phyloP scores from a whole-genome alignment of 1,140 invertebrate genomes.

The Mesaphorura yosii region DNA sequence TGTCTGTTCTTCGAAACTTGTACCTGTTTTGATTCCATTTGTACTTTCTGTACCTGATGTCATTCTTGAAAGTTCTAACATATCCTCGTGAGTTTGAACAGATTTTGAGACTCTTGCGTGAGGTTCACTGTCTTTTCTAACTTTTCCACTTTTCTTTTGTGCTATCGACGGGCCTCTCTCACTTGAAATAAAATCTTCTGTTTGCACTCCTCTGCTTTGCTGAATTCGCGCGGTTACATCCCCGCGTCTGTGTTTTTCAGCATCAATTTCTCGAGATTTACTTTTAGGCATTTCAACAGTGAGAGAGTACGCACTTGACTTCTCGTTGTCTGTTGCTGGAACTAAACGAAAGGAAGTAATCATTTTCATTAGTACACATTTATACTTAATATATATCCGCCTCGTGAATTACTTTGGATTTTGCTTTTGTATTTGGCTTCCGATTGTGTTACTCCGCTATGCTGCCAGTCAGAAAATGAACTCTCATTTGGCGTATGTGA shows the following conservation, averaged over 20 bases:
- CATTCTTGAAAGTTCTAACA: not conserved
- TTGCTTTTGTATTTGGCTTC: conserved; percentile 10
- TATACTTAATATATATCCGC: not conserved
- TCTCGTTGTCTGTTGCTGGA: too few species aligned
- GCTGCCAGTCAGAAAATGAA: conserved; percentile 12
- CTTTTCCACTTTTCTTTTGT: not conserved
- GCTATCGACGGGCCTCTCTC: not conserved
- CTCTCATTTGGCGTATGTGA: not conserved
- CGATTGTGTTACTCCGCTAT: conserved; percentile 9
- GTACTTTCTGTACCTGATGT: not conserved
- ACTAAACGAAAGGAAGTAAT: too few species aligned
- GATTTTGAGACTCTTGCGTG: not conserved
- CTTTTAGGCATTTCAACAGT: too few species aligned
- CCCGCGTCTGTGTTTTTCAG: not conserved
- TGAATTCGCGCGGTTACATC: not conserved
- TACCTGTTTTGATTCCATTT: too few species aligned
- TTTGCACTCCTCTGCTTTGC: not conserved
- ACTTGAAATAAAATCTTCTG: not conserved
- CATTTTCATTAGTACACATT: too few species aligned
- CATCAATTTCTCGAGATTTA: too few species aligned
- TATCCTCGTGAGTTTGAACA: not conserved
- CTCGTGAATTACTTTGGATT: conserved; percentile 3
- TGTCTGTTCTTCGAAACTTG: too few species aligned
- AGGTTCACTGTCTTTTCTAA: not conserved
- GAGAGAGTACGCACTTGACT: too few species aligned